phyloP scores from a whole-genome alignment of 1,140 invertebrate genomes.

The Maconellicoccus hirsutus region DNA sequence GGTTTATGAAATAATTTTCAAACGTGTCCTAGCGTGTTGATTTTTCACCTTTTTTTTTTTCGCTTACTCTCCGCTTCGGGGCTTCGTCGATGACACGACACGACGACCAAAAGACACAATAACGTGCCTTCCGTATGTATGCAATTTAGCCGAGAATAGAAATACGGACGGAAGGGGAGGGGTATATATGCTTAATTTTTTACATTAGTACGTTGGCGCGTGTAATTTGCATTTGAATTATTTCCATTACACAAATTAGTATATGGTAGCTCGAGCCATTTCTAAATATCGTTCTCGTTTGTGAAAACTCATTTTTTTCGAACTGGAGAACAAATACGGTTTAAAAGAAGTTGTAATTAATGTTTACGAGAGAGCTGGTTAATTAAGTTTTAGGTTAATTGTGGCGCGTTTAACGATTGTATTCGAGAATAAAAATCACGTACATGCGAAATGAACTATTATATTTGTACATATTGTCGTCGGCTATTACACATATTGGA shows the following conservation, averaged over 20 bases:
- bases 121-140: no score
- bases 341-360: not conserved
- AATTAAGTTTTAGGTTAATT: conserved; percentile 5
- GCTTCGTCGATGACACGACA: no score
- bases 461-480: not conserved
- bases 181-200: no score
- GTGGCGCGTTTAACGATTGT: conserved; percentile 2
- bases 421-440: conserved; percentile 4
- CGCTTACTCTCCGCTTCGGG: not conserved
- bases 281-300: no score
- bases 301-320: no score
- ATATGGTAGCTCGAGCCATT: not conserved
- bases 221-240: conserved; percentile 9
- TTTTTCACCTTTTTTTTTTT: not conserved
- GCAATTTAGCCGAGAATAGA: no score
- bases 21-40: conserved; percentile 2
- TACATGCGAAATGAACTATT: not conserved
- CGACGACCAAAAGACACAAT: no score
- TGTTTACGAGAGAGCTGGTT: not conserved
- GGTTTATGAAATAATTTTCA: not conserved
- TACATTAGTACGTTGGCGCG: not conserved
- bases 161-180: no score
- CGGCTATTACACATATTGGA: not conserved
- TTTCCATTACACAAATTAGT: conserved; percentile 5
- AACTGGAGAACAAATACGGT: not conserved